A percentile compares a stretch with the other conserved stretches of the same genome.
Evolutionary conservation across 2,797 vertebrate species (phyloP).

Genomic region (Cetoscarus ocellatus): DNA sequence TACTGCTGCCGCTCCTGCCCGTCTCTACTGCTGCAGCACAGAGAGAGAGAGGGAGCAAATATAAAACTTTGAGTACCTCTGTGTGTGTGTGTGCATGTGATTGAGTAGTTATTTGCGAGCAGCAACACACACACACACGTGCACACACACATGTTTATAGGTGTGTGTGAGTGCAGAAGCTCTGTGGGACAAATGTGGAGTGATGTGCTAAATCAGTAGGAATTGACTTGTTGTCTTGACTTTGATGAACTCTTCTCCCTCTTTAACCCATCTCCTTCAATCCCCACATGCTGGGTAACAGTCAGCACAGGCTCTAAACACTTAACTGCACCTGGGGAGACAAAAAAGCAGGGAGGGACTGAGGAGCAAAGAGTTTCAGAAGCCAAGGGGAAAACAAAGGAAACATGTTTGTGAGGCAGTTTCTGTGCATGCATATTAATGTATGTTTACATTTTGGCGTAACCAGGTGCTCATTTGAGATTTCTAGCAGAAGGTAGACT

Average conservation of each 20-base stretch:
- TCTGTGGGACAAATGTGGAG: conserved; percentile 43
- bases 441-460: conserved; percentile 32
- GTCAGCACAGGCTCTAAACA: conserved; percentile 53
- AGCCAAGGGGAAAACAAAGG: conserved; percentile 21
- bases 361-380: conserved; percentile 8
- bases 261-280: conserved; percentile 70
- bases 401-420: conserved; percentile 18
- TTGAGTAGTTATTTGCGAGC: conserved; percentile 21
- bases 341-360: not conserved
- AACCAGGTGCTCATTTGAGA: conserved; percentile 32
- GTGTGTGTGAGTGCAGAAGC: conserved; percentile 8
- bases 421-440: conserved; percentile 56
- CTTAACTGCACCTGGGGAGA: conserved; percentile 32
- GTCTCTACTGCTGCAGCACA: conserved; percentile 60
- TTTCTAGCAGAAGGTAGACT: conserved; percentile 47
- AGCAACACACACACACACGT: not conserved
- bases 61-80: conserved; percentile 16
- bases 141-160: not conserved
- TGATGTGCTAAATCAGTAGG: conserved; percentile 66
- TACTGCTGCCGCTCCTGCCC: conserved; percentile 64
- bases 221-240: conserved; percentile 73
- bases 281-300: conserved; percentile 55
- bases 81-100: conserved; percentile 36
- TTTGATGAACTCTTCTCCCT: conserved; percentile 75
- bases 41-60: conserved; percentile 21